Evolutionary conservation across 2,797 vertebrate species (phyloP).

Genomic region (Hydrocynus forskahlii): DNA sequence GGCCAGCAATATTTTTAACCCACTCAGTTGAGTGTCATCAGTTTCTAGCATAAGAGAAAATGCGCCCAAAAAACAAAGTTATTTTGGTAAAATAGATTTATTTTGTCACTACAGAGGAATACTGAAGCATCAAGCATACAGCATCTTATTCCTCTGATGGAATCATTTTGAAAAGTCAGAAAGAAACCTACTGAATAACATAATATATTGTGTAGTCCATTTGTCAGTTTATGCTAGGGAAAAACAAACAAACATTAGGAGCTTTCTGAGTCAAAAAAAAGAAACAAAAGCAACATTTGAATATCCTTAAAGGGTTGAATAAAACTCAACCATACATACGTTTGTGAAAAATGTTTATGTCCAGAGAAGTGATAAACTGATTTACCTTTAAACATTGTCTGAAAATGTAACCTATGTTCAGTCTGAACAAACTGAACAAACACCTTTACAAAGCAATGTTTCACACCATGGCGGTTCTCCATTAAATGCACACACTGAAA

Average conservation of each 20-base stretch:
- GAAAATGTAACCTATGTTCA: slow-evolving; percentile 8
- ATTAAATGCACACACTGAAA: slow-evolving; percentile 16
- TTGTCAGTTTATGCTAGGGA: background rate
- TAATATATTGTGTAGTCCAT: slow-evolving; percentile 5
- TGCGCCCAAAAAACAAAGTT: background rate
- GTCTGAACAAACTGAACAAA: background rate
- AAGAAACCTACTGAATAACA: slow-evolving; percentile 15
- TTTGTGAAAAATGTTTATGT: slow-evolving; percentile 37
- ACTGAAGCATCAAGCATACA: slow-evolving; percentile 38
- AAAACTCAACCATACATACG: slow-evolving; percentile 74
- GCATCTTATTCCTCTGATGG: slow-evolving; percentile 13
- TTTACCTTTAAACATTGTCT: slow-evolving; percentile 37
- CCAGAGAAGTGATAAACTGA: slow-evolving; percentile 12
- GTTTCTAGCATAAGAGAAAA: slow-evolving; percentile 12
- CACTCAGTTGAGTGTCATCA: background rate
- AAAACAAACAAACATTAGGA: background rate
- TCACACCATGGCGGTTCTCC: background rate
- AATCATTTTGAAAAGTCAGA: slow-evolving; percentile 6
- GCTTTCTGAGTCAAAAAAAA: slow-evolving; percentile 27
- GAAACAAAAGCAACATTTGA: slow-evolving; percentile 37
- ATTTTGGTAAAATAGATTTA: slow-evolving; percentile 57
- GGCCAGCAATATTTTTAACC: background rate
- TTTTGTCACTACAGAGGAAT: slow-evolving; percentile 53
- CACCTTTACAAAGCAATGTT: slow-evolving; percentile 8
- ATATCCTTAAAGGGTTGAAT: slow-evolving; percentile 66